Conservation (phyloP, 2,888 invertebrate genomes). For the Nemurella pictetii region DNA sequence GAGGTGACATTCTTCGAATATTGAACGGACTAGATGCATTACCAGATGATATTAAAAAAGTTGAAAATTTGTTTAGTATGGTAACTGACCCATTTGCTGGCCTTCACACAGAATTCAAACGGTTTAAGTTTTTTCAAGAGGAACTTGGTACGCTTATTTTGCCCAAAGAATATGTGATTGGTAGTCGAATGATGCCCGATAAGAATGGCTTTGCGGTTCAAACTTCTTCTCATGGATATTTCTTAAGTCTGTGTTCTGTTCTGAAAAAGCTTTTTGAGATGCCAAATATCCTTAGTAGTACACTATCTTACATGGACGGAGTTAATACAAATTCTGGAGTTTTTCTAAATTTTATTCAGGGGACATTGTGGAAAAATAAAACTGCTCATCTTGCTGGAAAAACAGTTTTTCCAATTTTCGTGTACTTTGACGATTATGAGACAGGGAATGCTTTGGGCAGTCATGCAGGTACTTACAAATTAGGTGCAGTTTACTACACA, state of each 20-base stretch:
- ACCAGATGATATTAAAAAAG: no score
- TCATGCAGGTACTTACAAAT: constrained; percentile 34
- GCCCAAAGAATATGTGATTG: constrained; percentile 35
- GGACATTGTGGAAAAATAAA: constrained; percentile 9
- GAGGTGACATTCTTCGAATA: no score
- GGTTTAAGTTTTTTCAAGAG: constrained; percentile 38
- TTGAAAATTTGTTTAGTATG: no score
- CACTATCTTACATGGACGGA: background rate
- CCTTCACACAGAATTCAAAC: no score
- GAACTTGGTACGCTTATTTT: constrained; percentile 36
- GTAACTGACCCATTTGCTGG: no score
- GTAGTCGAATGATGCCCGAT: background rate
- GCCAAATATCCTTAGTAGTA: constrained; percentile 13
- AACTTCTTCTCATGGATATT: background rate
- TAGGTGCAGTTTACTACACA: constrained; percentile 36
- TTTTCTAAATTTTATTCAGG: constrained; percentile 26
- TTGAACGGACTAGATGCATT: no score
- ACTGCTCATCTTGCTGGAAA: background rate
- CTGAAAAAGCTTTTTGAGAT: constrained; percentile 24
- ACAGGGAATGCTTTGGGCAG: constrained; percentile 33
- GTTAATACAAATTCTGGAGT: background rate
- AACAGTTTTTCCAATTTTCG: constrained; percentile 20
- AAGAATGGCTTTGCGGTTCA: background rate
- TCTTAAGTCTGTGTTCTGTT: background rate
- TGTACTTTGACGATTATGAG: constrained; percentile 32